Base-by-base conservation (phyloP, 2,113 vertebrate species). In the Elephantulus edwardii region DNA sequence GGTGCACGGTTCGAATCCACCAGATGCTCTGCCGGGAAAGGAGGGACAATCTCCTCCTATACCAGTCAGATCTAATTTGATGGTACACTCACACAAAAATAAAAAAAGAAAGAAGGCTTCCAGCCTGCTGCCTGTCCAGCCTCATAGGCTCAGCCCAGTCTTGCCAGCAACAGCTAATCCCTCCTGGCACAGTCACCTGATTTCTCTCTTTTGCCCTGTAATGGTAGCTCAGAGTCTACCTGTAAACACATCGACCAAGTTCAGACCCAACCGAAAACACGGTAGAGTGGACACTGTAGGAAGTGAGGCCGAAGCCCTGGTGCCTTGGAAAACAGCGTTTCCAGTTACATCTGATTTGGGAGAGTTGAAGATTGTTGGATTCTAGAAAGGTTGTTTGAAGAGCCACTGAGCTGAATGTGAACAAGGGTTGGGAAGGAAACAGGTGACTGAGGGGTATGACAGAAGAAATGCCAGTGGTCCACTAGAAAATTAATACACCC, bases 401-500 rank as follows among this genome's bases (percentile, higher is more conserved):
- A 35, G 30, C 13, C 40, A 48, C 35, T 26, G 13, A 7, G 33
- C 6, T 48, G 6, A 50, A 22, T 8, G 35, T 85, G 70, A 28
- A 8, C 5, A 4, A 19, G 24, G 22, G 7, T 44, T 48, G 2
- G 8, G 44, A n/a, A 62, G 35, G 60, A 35, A 28, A 17, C 4
- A n/a, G 42, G 64, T 6, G n/a, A 42, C 52, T 26, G 1, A 5
- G 40, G 20, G 52, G 35, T 33, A 11, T 6, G 11, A 6, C 40
- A 5, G 2, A 4, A 26, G 1, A 1, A 22, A 33, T 2, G 2
- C 38, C 6, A 5, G 7, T 8, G 5, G 44, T 79, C n/a, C 12
- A 4, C 38, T 6, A 60, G 58, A 26, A 28, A 24, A 28, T 60
- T 22, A 60, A 26, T 30, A 9, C 3, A 9, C 58, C 58, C 9